A percentile compares a stretch with the other conserved stretches of the same genome.
These are phyloP conservation scores for Xestia sexstrigata DNA, from an alignment of 2,888 invertebrate genomes.

Conservation along the genomic window DNA sequence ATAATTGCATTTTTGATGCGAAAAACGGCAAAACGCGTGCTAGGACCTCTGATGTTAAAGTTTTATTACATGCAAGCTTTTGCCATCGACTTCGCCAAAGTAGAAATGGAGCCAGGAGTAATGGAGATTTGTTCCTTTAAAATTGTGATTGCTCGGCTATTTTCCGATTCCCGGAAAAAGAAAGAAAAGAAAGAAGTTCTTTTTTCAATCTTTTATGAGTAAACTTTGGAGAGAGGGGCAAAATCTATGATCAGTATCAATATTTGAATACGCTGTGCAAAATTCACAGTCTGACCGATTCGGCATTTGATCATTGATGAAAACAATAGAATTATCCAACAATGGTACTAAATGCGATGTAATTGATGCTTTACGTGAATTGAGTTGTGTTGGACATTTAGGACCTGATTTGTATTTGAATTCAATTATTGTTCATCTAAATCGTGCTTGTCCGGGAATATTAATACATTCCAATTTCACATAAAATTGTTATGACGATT, in stretches of 20 bases:
- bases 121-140: slow-evolving; percentile 55
- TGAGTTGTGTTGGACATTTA: slow-evolving; percentile 14
- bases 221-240: slow-evolving; percentile 21
- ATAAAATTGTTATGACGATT: not conserved
- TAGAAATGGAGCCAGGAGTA: slow-evolving; percentile 42
- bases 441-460: not conserved
- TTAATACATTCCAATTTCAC: not conserved
- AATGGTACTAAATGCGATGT: slow-evolving; percentile 9
- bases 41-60: slow-evolving; percentile 35
- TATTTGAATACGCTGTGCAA: slow-evolving; percentile 21
- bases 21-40: too few species aligned
- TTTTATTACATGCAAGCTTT: slow-evolving; percentile 54
- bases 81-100: slow-evolving; percentile 23
- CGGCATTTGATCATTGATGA: not conserved
- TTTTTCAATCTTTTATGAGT: slow-evolving; percentile 33
- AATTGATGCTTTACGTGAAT: slow-evolving; percentile 12
- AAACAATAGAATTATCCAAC: slow-evolving; percentile 18
- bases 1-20: too few species aligned
- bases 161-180: slow-evolving; percentile 7
- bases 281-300: not conserved
- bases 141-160: slow-evolving; percentile 49
- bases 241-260: slow-evolving; percentile 16
- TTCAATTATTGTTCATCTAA: slow-evolving; percentile 9
- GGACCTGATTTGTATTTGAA: slow-evolving; percentile 14
- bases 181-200: slow-evolving; percentile 13